phyloP scores from a whole-genome alignment of 2,888 invertebrate genomes.

The Euclidia mi region DNA sequence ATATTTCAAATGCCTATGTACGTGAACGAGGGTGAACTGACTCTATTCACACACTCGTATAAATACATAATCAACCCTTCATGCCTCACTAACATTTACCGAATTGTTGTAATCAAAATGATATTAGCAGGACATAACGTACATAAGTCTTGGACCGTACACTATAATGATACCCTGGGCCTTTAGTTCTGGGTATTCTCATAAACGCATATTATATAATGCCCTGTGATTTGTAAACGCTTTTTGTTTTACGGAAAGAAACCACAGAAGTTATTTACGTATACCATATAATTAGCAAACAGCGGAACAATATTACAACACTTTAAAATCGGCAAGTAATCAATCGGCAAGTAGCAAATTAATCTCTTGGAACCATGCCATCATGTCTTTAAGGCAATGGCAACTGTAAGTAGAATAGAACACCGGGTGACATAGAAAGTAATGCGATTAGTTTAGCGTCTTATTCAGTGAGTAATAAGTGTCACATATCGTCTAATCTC shows the following conservation, averaged over 20 bases:
- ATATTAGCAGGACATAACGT: constrained; percentile 15
- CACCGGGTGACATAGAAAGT: too few relatives aligned
- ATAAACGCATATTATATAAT: constrained; percentile 7
- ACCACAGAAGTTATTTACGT: too few relatives aligned
- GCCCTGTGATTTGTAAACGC: not conserved
- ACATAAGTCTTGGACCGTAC: not conserved
- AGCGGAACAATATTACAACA: too few relatives aligned
- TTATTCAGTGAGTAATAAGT: too few relatives aligned
- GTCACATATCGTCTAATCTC: too few relatives aligned
- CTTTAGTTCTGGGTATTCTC: not conserved
- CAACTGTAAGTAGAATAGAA: too few relatives aligned
- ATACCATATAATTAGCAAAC: too few relatives aligned
- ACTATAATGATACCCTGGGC: not conserved
- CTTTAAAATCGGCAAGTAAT: too few relatives aligned
- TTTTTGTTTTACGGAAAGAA: not conserved
- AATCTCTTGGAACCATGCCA: too few relatives aligned
- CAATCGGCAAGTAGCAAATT: too few relatives aligned
- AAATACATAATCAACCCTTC: constrained; percentile 6
- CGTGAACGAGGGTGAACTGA: constrained; percentile 6
- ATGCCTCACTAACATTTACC: constrained; percentile 11
- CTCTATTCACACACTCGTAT: constrained; percentile 10
- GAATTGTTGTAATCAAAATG: constrained; percentile 31
- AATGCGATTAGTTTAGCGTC: too few relatives aligned
- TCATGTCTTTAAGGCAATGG: too few relatives aligned
- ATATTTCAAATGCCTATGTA: constrained; percentile 14